These are phyloP conservation scores for Aporrectodea caliginosa DNA, from an alignment of 1,140 invertebrate genomes.

Conservation along the genomic window DNA sequence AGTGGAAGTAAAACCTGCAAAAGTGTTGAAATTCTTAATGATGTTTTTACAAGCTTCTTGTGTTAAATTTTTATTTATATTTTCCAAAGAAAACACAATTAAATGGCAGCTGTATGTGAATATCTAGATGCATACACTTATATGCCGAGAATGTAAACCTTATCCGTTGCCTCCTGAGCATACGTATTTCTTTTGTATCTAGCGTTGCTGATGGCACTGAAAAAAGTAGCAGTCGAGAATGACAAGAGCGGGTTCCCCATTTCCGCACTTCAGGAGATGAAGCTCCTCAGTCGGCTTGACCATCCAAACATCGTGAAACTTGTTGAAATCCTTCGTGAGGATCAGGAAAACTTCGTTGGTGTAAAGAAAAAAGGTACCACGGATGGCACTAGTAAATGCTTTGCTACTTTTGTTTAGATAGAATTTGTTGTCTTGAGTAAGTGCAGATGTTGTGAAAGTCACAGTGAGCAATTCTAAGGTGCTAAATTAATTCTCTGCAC, in stretches of 20 bases:
- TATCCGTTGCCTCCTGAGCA: not conserved
- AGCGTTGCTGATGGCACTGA: not conserved
- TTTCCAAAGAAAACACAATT: too few species aligned
- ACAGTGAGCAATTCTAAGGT: too few species aligned
- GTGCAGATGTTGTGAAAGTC: too few species aligned
- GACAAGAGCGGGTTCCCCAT: not conserved
- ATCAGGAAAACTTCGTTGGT: not conserved
- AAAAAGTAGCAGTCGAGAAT: not conserved
- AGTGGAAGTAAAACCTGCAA: too few species aligned
- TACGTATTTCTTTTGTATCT: not conserved
- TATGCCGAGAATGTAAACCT: not conserved
- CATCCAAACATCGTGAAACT: not conserved
- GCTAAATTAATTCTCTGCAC: too few species aligned
- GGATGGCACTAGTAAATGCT: not conserved
- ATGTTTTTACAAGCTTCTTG: not conserved
- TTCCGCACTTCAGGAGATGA: not conserved
- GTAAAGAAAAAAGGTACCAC: not conserved
- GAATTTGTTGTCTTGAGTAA: not conserved
- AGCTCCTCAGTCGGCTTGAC: not conserved
- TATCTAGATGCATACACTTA: not conserved
- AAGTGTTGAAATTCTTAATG: not conserved
- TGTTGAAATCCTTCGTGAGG: not conserved
- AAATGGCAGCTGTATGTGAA: too few species aligned
- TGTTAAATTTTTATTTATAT: not conserved
- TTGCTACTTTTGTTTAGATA: not conserved